Evolutionary conservation across 2,888 invertebrate species (phyloP), one percentile per base, ranked within the genome.

Genomic region (Cephus pygmeus): DNA sequence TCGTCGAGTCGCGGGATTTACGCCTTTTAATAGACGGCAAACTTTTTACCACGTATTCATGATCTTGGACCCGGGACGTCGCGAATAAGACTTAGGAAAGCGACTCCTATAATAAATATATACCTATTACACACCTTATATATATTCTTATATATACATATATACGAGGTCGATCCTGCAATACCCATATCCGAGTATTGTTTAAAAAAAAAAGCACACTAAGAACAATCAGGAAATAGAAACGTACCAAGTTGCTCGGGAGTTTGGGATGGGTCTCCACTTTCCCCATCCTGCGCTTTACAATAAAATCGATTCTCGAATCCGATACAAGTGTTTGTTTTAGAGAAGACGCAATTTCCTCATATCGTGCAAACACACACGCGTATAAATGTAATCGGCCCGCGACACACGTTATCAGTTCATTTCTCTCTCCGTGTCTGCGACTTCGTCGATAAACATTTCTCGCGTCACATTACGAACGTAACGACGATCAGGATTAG

Each of bases 1-100:
- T 81, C 40, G 40, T 56, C 40, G 23, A 23, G 23, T 56, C 40
- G 23, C 40, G 23, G 40, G 40, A 56, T 56, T 56, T 56, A 56
- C 23, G 40, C 40, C 23, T 56, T 56, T 56, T 56, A 23, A 56
- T 9, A 56, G 40, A 56, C 40, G 40, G 23, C 40, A 56, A 56
- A 56, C 40, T 56, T 56, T 56, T 56, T 56, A 56, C 9, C 40
- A 4, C 40, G 15, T 23, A 6, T 56, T 23, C 40, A 56, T 56
- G 40, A 23, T 23, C 40, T 56, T 6, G 6, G 23, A 23, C 23
- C 40, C 40, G 9, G 23, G 23, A 56, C 23, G 6, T 56, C 6
- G 23, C 23, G 40, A 56, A 9, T 56, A 6, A 56, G 40, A 56
- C 23, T 56, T 56, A 56, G 23, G 40, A 56, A 56, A 56, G 9